These are phyloP conservation scores for Dendrolimus pini DNA, from an alignment of 2,888 invertebrate species.

Conservation along the genomic window DNA sequence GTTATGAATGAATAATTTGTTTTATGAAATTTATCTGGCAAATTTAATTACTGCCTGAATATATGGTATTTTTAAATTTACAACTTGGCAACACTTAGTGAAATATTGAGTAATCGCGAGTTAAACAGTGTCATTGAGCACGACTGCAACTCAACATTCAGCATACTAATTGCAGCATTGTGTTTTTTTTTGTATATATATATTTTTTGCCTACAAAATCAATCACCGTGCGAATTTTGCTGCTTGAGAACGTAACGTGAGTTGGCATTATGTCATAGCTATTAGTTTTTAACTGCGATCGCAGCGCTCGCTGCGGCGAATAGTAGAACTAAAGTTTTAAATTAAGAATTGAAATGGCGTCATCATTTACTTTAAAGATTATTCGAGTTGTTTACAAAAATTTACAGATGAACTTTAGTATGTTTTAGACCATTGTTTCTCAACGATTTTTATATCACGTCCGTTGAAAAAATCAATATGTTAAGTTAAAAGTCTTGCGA, in stretches of 20 bases:
- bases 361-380: no score
- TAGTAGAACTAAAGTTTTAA: conserved; percentile 29
- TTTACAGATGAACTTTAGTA: no score
- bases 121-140: conserved; percentile 42
- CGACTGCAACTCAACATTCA: conserved; percentile 19
- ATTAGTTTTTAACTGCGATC: conserved; percentile 16
- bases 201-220: conserved; percentile 23
- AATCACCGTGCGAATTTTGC: conserved; percentile 28
- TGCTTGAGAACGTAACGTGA: conserved; percentile 35
- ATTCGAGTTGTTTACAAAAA: no score
- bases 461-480: no score
- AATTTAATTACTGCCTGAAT: no score
- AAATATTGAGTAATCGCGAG: conserved; percentile 41
- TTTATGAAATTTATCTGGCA: no score
- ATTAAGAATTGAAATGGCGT: background rate
- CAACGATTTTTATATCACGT: no score
- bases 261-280: conserved; percentile 36
- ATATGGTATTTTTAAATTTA: no score
- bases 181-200: conserved; percentile 25
- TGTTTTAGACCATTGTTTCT: no score
- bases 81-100: conserved; percentile 11
- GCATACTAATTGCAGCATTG: conserved; percentile 17
- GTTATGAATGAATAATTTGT: no score
- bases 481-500: no score
- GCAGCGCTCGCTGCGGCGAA: conserved; percentile 28